These are phyloP conservation scores for Vulpes ferrilata DNA, from an alignment of 2,113 vertebrate genomes.

Conservation along the genomic window DNA sequence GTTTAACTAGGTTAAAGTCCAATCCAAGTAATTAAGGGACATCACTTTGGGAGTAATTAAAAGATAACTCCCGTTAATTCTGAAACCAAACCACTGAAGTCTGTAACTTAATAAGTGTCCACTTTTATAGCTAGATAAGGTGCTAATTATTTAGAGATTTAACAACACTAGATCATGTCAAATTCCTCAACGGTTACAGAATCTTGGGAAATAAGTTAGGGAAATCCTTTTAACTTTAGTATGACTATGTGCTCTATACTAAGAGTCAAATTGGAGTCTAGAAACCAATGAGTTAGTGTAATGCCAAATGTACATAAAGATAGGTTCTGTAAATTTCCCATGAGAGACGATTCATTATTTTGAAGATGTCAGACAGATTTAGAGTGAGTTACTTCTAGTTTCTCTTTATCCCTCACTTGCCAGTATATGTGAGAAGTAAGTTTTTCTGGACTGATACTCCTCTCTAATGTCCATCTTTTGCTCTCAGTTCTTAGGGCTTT, in stretches of 20 bases:
- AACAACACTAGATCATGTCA: constrained; percentile 67
- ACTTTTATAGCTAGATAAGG: constrained; percentile 54
- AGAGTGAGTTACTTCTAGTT: constrained; percentile 64
- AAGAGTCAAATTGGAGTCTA: background rate
- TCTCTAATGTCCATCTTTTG: constrained; percentile 20
- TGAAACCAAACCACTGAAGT: constrained; percentile 38
- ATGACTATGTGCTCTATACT: background rate
- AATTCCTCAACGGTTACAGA: constrained; percentile 63
- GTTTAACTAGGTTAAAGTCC: constrained; percentile 23
- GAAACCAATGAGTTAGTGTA: constrained; percentile 45
- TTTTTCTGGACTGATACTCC: constrained; percentile 60
- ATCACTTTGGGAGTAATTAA: constrained; percentile 73
- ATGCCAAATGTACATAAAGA: background rate
- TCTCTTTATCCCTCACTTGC: constrained; percentile 40
- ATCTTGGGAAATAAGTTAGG: constrained; percentile 47
- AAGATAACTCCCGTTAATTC: constrained; percentile 66
- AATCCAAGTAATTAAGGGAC: constrained; percentile 37
- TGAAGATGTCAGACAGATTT: constrained; percentile 60
- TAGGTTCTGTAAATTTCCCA: background rate
- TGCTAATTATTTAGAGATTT: constrained; percentile 74
- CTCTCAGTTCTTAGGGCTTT: constrained; percentile 33
- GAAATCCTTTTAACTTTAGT: constrained; percentile 46
- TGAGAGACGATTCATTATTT: constrained; percentile 49
- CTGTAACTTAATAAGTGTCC: constrained; percentile 53
- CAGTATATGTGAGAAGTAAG: constrained; percentile 41